These are phyloP conservation scores for Emys orbicularis DNA, from an alignment of 2,797 vertebrate species.

Conservation along the genomic window DNA sequence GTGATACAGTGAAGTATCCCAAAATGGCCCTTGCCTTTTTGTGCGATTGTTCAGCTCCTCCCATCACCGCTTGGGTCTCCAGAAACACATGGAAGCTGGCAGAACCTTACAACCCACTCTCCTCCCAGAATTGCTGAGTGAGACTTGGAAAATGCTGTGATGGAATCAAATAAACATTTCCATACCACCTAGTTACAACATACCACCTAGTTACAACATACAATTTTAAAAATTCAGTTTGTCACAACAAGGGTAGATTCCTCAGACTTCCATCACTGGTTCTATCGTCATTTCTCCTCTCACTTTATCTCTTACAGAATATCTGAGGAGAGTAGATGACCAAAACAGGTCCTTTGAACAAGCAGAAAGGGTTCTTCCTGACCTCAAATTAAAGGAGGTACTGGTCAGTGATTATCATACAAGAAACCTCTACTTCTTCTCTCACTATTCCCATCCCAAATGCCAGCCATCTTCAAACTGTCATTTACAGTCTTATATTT, in stretches of 20 bases:
- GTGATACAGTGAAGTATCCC: background rate
- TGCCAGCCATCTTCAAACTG: conserved; percentile 38
- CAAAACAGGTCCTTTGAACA: conserved; percentile 32
- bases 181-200: background rate
- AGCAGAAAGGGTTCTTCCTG: conserved; percentile 3
- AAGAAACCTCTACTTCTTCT: conserved; percentile 29
- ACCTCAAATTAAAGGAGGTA: conserved; percentile 47
- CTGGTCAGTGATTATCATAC: background rate
- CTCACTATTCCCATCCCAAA: background rate
- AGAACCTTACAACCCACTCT: background rate
- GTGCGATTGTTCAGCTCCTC: background rate
- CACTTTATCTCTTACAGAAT: background rate
- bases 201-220: background rate
- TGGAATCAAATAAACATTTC: conserved; percentile 14
- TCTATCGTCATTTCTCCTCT: background rate
- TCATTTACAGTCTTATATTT: background rate
- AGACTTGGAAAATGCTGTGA: background rate
- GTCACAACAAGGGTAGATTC: background rate
- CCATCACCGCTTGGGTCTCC: background rate
- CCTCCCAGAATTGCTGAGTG: conserved; percentile 21
- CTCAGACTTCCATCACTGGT: conserved; percentile 15
- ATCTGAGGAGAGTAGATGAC: background rate
- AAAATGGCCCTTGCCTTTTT: background rate
- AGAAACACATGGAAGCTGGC: background rate
- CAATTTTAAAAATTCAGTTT: background rate